Base-by-base conservation (phyloP, 2,113 vertebrate species). In the Oryzias melastigma region DNA sequence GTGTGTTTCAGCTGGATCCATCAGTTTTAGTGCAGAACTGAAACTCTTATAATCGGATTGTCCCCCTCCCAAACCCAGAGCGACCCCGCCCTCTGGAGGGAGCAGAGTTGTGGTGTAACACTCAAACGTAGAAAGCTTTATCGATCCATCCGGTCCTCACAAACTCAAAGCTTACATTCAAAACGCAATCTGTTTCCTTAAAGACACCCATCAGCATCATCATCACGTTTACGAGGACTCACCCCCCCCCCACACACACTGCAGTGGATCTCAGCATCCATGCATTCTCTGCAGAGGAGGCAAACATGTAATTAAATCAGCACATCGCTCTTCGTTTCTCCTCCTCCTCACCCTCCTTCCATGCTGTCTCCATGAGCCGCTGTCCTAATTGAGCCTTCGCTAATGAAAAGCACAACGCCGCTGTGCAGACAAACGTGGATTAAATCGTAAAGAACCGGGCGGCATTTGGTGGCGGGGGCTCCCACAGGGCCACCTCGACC, bases 241-340 rank as follows among this genome's bases (percentile, higher is more conserved):
- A 5, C 25, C 25, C 25, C 3, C 25, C 25, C 25, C 25, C 5
- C 25, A 44, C 14, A 44, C 13, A 44, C 42, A 44, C 42, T 14
- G 14, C 14, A 16, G 14, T 15, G 4, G 7, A 15, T 12, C 40
- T 61, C 56, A 35, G 29, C 29, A 35, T 35, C 29, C 29, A 35
- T 35, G 29, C 29, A 48, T 13, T 41, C 48, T 45, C 35, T 41
- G 16, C 51, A 48, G 35, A 73, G 68, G 60, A 82, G 46, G 24
- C 48, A 53, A 58, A 51, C 4, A 20, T 52, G 62, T 71, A 80
- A 86, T 86, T 80, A 69, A 78, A 81, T 66, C 16, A 54, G 64
- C 52, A 42, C 48, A 52, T 18, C 12, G 7, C 6, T 17, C 52
- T 52, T 71, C 52, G 47, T 50, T 5, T 16, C 16, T 17, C 10